phyloP scores from a whole-genome alignment of 2,888 invertebrate species.

The Scaptomyza flava region DNA sequence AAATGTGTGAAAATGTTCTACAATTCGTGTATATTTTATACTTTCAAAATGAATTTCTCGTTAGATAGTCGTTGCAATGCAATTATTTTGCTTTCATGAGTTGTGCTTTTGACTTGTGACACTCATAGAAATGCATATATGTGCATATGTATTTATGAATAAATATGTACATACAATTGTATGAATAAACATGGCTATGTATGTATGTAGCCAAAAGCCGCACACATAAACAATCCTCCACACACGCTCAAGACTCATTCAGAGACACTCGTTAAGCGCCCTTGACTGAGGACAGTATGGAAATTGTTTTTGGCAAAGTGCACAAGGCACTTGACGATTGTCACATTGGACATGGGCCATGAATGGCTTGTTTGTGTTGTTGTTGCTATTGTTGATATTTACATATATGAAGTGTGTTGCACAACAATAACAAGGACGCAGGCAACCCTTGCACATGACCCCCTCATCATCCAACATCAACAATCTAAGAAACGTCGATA shows the following conservation, averaged over 20 bases:
- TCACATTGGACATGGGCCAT: slow-evolving; percentile 47
- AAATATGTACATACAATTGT: not conserved
- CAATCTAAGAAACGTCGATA: not conserved
- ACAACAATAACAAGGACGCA: slow-evolving; percentile 41
- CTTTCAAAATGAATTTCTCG: slow-evolving; percentile 24
- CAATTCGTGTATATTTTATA: not conserved
- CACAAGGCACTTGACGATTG: slow-evolving; percentile 79
- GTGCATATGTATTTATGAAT: not conserved
- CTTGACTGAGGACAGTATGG: slow-evolving; percentile 60
- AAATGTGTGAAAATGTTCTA: not conserved
- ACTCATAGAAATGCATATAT: slow-evolving; percentile 32
- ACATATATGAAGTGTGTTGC: slow-evolving; percentile 56
- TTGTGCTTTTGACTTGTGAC: slow-evolving; percentile 65
- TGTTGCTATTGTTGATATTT: slow-evolving; percentile 51
- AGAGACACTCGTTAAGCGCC: slow-evolving; percentile 66
- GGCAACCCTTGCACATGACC: slow-evolving; percentile 19
- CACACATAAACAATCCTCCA: slow-evolving; percentile 16
- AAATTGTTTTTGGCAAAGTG: slow-evolving; percentile 79
- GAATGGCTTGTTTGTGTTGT: slow-evolving; percentile 3
- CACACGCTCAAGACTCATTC: slow-evolving; percentile 40
- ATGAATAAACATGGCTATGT: not conserved
- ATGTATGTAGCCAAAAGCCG: slow-evolving; percentile 11
- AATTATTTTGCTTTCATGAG: slow-evolving; percentile 51
- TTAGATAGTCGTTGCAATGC: slow-evolving; percentile 40
- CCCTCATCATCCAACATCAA: slow-evolving; percentile 25